Evolutionary conservation across 2,797 vertebrate species (phyloP), one percentile per base, ranked within the genome.

Genomic region (Carcharodon carcharias): DNA sequence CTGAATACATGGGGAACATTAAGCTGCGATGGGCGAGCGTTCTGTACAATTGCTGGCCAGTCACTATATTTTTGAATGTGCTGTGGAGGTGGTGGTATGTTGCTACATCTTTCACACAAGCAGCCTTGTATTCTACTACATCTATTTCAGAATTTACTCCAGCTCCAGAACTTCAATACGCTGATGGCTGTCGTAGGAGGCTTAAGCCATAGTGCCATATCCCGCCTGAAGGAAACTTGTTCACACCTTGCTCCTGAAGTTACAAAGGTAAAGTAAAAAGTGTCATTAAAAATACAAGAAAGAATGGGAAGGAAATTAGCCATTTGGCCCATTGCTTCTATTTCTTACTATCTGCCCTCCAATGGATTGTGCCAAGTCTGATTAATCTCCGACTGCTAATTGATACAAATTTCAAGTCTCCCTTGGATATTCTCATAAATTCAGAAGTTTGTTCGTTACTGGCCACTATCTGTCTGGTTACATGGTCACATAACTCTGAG

Each of bases 121-220:
- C 14, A 50, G n/a, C 21, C 58, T 50, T 45, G 21, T 96, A 56
- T 18, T 96, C 45, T 63, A 91, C 9, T 31, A 88, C 97, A 96
- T 97, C 58, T 97, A 97, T 96, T 96, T 96, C 97, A 99, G 99
- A 99, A 99, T 97, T 98, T 99, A 87, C 98, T 99, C 96, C 98
- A 99, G 96, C 98, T 99, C 69, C 98, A 99, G 97, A 99, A 99
- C 97, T 99, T 99, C 97, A 99, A 99, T 97, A 99, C 99, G 0
- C 96, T 99, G 97, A 99, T 99, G 99, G 99, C 99, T 0, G 99
- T 99, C 97, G 99, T 99, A 35, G 99, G 99, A 65, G 99, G 99
- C 31, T 97, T 99, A 63, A 99, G 99, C 96, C 99, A 99, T 97
- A 99, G 99, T 96, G 99, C 99, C 96, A 99, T 99, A 97, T 99